Conservation (phyloP, 2,888 invertebrate genomes). For the Dyspetes luteomarginatus region DNA sequence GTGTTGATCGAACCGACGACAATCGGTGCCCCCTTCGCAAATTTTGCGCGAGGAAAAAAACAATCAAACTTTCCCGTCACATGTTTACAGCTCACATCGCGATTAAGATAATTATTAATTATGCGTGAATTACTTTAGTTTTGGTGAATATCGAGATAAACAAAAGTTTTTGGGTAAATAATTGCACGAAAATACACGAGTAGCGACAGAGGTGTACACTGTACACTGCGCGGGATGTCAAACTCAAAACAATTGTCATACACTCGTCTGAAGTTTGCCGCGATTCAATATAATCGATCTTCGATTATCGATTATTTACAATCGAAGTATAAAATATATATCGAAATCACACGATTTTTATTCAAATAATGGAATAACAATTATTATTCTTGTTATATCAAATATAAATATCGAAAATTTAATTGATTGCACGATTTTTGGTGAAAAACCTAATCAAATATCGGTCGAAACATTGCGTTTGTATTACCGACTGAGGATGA, state of each 20-base stretch:
- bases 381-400: too few species aligned
- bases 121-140: not conserved
- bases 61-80: conserved; percentile 46
- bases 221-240: conserved; percentile 48
- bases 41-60: too few species aligned
- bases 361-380: too few species aligned
- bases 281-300: conserved; percentile 1
- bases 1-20: conserved; percentile 27
- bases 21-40: not conserved
- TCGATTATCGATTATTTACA: not conserved
- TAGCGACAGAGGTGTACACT: not conserved
- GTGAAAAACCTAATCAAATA: too few species aligned
- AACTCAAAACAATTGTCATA: conserved; percentile 42
- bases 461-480: too few species aligned
- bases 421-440: too few species aligned
- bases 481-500: too few species aligned
- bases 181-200: conserved; percentile 14
- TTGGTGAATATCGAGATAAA: conserved; percentile 31
- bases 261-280: not conserved
- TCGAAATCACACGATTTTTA: too few species aligned
- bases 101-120: conserved; percentile 15
- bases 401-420: too few species aligned
- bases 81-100: conserved; percentile 46
- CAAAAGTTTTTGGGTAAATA: conserved; percentile 12
- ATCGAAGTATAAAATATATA: not conserved